Evolutionary conservation across 1,140 invertebrate genomes (phyloP).

Genomic region (Lordiphosa collinella): DNA sequence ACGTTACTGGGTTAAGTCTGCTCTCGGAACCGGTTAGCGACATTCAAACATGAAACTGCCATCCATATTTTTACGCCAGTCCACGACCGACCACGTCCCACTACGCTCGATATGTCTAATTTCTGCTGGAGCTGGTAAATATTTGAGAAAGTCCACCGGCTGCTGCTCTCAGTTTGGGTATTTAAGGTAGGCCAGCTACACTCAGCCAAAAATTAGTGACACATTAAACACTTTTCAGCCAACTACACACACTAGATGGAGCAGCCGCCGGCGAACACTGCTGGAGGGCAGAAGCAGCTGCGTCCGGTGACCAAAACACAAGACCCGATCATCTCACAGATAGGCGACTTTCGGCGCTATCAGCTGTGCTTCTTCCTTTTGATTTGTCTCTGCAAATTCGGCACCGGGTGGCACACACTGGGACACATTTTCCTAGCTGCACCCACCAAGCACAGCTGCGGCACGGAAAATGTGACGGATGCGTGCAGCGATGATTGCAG

Average conservation of each 20-base stretch:
- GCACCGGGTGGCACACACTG: conserved; percentile 85
- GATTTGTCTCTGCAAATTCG: conserved; percentile 85
- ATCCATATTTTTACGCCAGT: conserved; percentile 48
- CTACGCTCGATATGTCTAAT: conserved; percentile 33
- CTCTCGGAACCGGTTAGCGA: conserved; percentile 12
- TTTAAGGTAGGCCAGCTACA: conserved; percentile 4
- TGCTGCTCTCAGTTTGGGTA: background rate
- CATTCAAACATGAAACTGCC: conserved; percentile 20
- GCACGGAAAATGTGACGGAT: conserved; percentile 72
- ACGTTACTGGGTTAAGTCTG: background rate
- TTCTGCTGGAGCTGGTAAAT: conserved; percentile 25
- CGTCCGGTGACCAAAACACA: conserved; percentile 26
- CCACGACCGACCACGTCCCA: conserved; percentile 2
- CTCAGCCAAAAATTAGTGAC: background rate
- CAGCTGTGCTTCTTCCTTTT: conserved; percentile 85
- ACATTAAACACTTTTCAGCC: background rate
- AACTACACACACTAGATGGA: too few species aligned
- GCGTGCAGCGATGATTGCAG: conserved; percentile 81
- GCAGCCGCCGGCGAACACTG: background rate
- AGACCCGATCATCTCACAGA: conserved; percentile 72
- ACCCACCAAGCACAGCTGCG: conserved; percentile 80
- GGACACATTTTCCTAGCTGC: conserved; percentile 85
- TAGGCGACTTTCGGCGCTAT: conserved; percentile 86
- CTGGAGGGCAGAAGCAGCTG: background rate
- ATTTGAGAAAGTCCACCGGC: conserved; percentile 30